Evolutionary conservation across 2,888 invertebrate genomes (phyloP).

Genomic region (Camponotus fellah): DNA sequence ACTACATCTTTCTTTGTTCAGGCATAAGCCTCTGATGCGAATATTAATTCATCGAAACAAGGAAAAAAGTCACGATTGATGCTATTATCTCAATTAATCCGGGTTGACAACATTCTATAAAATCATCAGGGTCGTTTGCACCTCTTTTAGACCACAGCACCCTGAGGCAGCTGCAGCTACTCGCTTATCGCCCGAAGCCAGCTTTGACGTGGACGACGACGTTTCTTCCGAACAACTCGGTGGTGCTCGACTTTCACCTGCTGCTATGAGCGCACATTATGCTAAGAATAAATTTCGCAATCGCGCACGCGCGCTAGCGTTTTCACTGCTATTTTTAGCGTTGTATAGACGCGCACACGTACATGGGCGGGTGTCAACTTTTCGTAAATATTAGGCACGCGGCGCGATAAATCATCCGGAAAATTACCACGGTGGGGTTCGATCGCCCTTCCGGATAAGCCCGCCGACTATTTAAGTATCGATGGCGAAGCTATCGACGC

Average conservation of each 20-base stretch:
- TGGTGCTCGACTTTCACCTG: conserved; percentile 50
- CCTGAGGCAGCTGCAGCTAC: conserved; percentile 49
- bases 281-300: conserved; percentile 50
- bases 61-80: background rate
- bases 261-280: conserved; percentile 23
- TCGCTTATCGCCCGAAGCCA: conserved; percentile 50
- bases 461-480: conserved; percentile 68
- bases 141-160: conserved; percentile 33
- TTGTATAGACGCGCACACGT: background rate
- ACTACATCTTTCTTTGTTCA: background rate
- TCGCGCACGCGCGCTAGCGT: background rate
- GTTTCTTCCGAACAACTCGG: conserved; percentile 34
- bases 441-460: conserved; percentile 53
- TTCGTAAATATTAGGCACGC: conserved; percentile 27
- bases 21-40: background rate
- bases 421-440: conserved; percentile 59
- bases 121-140: conserved; percentile 50
- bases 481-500: conserved; percentile 64
- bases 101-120: conserved; percentile 41
- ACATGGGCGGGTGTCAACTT: conserved; percentile 1
- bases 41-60: conserved; percentile 1
- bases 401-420: conserved; percentile 67
- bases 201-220: conserved; percentile 47
- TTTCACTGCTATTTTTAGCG: background rate
- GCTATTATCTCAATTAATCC: conserved; percentile 1